Evolutionary conservation across 2,888 invertebrate species (phyloP).

Genomic region (Zeuzera pyrina): DNA sequence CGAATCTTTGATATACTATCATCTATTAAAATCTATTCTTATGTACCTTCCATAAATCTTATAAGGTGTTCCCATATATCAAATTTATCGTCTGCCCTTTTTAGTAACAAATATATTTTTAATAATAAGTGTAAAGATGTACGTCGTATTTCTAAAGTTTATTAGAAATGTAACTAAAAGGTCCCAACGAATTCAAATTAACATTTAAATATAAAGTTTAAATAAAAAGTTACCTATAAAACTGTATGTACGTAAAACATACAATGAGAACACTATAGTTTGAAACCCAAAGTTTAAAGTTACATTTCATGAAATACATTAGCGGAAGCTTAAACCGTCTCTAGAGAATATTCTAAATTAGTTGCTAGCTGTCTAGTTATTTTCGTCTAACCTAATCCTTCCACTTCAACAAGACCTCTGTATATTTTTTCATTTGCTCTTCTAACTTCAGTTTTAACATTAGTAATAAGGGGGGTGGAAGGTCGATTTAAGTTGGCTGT

Average conservation of each 20-base stretch:
- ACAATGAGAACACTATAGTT: slow-evolving; percentile 2
- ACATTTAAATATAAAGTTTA: too few species aligned
- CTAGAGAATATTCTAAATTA: slow-evolving; percentile 61
- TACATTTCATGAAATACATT: slow-evolving; percentile 31
- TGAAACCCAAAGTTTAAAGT: slow-evolving; percentile 1
- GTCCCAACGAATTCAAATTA: too few species aligned
- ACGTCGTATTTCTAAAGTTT: too few species aligned
- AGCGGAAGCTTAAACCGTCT: slow-evolving; percentile 45
- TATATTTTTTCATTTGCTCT: slow-evolving; percentile 18
- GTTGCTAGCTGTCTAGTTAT: slow-evolving; percentile 58
- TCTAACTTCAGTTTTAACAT: slow-evolving; percentile 17
- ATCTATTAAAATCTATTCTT: slow-evolving; percentile 36
- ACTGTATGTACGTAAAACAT: too few species aligned
- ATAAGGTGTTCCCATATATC: slow-evolving; percentile 3
- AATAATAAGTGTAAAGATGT: too few species aligned
- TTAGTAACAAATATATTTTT: too few species aligned
- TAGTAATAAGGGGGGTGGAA: slow-evolving; percentile 19
- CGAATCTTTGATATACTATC: slow-evolving; percentile 37
- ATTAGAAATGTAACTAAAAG: too few species aligned
- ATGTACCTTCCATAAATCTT: slow-evolving; percentile 5
- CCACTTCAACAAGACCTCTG: slow-evolving; percentile 37
- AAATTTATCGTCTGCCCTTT: too few species aligned
- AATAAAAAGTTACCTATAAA: too few species aligned
- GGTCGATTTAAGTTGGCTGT: slow-evolving; percentile 36
- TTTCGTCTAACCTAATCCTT: slow-evolving; percentile 43